These are phyloP conservation scores for Cephus sareptanus DNA, from an alignment of 2,888 invertebrate species.

Conservation along the genomic window DNA sequence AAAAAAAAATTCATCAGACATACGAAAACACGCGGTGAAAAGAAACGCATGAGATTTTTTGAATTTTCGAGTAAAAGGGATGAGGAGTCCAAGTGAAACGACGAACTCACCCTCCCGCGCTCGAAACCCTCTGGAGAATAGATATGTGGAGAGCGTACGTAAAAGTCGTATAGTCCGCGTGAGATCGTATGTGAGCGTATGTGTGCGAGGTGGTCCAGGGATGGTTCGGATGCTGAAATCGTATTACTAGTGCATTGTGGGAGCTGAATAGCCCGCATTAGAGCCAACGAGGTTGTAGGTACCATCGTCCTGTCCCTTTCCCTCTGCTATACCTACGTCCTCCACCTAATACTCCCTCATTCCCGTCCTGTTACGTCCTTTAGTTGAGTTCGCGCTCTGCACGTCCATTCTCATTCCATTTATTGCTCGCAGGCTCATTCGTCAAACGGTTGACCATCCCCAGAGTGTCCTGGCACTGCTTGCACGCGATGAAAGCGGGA, in stretches of 20 bases:
- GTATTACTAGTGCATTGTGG: conserved; percentile 64
- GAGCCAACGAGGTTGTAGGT: conserved; percentile 56
- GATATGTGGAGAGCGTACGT: not conserved
- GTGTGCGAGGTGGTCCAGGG: conserved; percentile 18
- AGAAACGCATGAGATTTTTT: not conserved
- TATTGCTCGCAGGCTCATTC: conserved; percentile 11
- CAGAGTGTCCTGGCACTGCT: not conserved
- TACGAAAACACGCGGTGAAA: not conserved
- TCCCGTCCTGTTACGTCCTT: conserved; percentile 24
- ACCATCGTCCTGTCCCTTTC: conserved; percentile 32
- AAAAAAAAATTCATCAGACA: not conserved
- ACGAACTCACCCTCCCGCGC: not conserved
- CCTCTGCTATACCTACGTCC: conserved; percentile 22
- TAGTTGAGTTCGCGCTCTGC: conserved; percentile 17
- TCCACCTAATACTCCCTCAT: conserved; percentile 25
- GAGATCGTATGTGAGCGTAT: not conserved
- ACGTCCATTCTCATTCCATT: conserved; percentile 22
- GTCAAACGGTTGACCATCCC: conserved; percentile 3
- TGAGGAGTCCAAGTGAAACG: not conserved
- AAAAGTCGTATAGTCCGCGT: not conserved
- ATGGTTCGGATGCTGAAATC: conserved; percentile 51
- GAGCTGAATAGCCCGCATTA: conserved; percentile 63
- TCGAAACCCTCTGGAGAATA: not conserved
- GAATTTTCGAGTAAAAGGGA: not conserved
- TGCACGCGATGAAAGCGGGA: conserved; percentile 22